A percentile compares a stretch with the other conserved stretches of the same genome.
phyloP scores from a whole-genome alignment of 2,888 invertebrate species.

The Nymphalis urticae region DNA sequence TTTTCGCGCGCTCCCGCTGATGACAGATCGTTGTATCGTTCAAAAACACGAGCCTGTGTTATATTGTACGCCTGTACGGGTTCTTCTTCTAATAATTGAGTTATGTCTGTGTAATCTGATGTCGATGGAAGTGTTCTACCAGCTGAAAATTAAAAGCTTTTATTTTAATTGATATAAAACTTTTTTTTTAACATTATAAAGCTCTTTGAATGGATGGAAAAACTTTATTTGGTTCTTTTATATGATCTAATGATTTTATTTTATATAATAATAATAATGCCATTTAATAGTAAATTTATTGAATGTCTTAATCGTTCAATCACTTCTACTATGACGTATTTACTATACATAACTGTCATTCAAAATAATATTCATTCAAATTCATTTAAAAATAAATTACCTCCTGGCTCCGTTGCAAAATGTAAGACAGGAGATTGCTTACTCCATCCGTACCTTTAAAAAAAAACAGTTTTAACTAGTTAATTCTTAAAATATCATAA shows the following conservation, averaged over 20 bases:
- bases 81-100: constrained; percentile 67
- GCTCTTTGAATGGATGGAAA: no score
- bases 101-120: constrained; percentile 64
- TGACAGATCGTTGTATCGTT: constrained; percentile 42
- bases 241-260: no score
- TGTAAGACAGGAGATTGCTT: constrained; percentile 87
- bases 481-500: neutral
- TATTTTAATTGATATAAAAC: no score
- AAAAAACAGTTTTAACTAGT: neutral
- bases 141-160: constrained; percentile 45
- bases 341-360: no score
- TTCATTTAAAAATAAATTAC: constrained; percentile 61
- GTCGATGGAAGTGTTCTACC: constrained; percentile 58
- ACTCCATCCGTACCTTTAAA: constrained; percentile 89
- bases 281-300: no score
- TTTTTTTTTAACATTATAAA: no score
- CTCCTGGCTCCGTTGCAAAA: constrained; percentile 89
- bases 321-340: no score
- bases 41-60: constrained; percentile 61
- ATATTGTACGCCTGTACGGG: constrained; percentile 58
- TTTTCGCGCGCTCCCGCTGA: constrained; percentile 46
- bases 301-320: no score
- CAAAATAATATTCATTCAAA: no score
- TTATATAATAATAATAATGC: no score
- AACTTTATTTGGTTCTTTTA: no score